phyloP scores from a whole-genome alignment of 1,140 invertebrate species.

The Brachionus asplanchnoidis region DNA sequence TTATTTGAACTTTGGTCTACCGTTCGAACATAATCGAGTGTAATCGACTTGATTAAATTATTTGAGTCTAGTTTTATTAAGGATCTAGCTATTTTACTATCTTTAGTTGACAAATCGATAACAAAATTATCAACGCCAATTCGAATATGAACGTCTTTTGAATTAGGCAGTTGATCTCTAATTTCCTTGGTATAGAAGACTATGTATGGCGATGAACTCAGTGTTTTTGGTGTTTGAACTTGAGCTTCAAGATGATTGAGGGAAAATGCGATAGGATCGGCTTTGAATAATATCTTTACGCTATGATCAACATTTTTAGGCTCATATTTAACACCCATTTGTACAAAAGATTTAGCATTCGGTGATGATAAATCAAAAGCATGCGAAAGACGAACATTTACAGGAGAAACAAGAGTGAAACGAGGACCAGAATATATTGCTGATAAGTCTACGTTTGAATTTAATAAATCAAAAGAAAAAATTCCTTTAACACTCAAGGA shows the following conservation, averaged over 20 bases:
- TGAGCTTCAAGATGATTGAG: background rate
- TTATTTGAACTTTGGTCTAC: background rate
- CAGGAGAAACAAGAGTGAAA: background rate
- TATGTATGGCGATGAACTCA: background rate
- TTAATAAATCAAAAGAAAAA: background rate
- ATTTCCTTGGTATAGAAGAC: background rate
- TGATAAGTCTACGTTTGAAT: conserved; percentile 17
- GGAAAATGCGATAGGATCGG: background rate
- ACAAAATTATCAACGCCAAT: background rate
- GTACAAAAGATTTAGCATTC: background rate
- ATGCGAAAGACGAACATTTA: background rate
- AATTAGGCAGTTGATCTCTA: background rate
- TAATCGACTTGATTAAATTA: background rate
- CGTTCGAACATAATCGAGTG: background rate
- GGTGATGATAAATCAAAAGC: background rate
- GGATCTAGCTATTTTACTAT: background rate
- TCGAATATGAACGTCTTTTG: background rate
- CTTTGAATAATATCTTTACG: background rate
- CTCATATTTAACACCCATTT: background rate
- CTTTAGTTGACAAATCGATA: background rate
- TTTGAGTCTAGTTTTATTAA: background rate
- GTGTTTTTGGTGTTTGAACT: background rate
- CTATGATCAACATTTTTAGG: background rate
- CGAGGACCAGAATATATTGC: background rate
- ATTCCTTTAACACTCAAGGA: background rate